Base-by-base conservation (phyloP, 2,888 invertebrate genomes). In the Tromatobia lineatoria region DNA sequence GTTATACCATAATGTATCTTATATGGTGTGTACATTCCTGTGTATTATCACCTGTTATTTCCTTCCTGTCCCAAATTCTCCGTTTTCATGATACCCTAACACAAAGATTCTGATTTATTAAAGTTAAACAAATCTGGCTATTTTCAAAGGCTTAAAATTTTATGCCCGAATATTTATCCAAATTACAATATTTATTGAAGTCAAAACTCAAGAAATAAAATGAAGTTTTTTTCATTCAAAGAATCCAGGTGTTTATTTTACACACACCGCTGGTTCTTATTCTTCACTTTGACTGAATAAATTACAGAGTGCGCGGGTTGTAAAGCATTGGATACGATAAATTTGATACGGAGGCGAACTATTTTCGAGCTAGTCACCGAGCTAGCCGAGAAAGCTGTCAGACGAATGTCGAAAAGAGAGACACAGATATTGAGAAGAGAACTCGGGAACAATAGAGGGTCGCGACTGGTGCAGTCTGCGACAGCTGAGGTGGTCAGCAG, bases 401-500 rank as follows among this genome's bases (percentile, higher is more conserved):
- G 67, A 78, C 75, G 77, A 76, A 50, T n/a, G 59, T 74, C 34
- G 70, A 29, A 52, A 61, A 34, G 82, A 38, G 73, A 61, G 42
- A 45, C 45, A 75, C 29, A 47, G 45, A 74, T 64, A 38, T 64
- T 20, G 42, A 64, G 38, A 64, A 38, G 47, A 80, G 47, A 50
- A 52, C 15, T 54, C 23, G 70, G 50, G 71, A 78, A 70, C 80
- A 86, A 86, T 85, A 73, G 67, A 71, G 71, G 69, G 66, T 66
- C 45, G 74, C 34, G 25, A 59, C 71, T 80, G 54, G 64, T 57
- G 54, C 66, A 73, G 71, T 45, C 66, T 70, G 82, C 76, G 83
- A 84, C 86, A 87, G 86, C 86, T 80, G 86, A 83, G 86, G 77
- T 85, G 87, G 87, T 85, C 85, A 87, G 74, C 80, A 42, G 71